These are phyloP conservation scores for Passer montanus DNA, from an alignment of 2,113 vertebrate genomes.

Conservation along the genomic window DNA sequence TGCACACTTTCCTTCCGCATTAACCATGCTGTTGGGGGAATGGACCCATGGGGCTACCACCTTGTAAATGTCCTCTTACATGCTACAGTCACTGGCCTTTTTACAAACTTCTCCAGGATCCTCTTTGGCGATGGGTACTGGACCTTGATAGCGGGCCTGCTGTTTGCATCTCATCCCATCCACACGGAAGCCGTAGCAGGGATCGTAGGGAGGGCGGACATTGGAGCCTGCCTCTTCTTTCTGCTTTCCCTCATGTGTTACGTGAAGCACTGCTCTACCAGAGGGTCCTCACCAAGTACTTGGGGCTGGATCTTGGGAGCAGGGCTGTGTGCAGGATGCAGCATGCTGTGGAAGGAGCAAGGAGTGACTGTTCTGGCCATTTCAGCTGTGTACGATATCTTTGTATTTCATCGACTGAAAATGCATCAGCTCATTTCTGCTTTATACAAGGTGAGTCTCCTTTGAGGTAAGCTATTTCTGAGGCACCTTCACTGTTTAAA, in stretches of 20 bases:
- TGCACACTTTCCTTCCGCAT: conserved; percentile 97
- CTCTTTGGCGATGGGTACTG: conserved; percentile 90
- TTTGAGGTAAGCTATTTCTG: background rate
- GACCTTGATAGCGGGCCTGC: conserved; percentile 90
- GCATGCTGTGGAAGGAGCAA: conserved; percentile 99
- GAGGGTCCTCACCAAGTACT: conserved; percentile 64
- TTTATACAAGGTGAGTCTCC: conserved; percentile 86
- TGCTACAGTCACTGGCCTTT: conserved; percentile 87
- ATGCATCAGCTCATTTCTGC: conserved; percentile 83
- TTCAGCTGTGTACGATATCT: conserved; percentile 91
- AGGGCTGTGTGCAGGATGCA: conserved; percentile 87
- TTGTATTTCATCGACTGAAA: conserved; percentile 89
- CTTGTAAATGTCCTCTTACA: conserved; percentile 91
- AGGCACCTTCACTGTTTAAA: background rate
- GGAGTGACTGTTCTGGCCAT: conserved; percentile 94
- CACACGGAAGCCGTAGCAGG: conserved; percentile 96
- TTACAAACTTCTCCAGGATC: conserved; percentile 88
- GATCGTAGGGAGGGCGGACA: conserved; percentile 92
- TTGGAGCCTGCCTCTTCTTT: conserved; percentile 94
- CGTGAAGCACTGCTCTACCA: conserved; percentile 83
- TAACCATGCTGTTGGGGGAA: conserved; percentile 88
- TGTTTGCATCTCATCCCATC: conserved; percentile 94
- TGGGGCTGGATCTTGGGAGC: conserved; percentile 87
- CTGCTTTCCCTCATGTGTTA: conserved; percentile 93
- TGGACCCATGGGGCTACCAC: conserved; percentile 97